Percentiles rank a stretch among this genome's conserved stretches.
These are phyloP conservation scores for Xanthostigma xanthostigma DNA, from an alignment of 2,888 invertebrate species.

Conservation along the genomic window DNA sequence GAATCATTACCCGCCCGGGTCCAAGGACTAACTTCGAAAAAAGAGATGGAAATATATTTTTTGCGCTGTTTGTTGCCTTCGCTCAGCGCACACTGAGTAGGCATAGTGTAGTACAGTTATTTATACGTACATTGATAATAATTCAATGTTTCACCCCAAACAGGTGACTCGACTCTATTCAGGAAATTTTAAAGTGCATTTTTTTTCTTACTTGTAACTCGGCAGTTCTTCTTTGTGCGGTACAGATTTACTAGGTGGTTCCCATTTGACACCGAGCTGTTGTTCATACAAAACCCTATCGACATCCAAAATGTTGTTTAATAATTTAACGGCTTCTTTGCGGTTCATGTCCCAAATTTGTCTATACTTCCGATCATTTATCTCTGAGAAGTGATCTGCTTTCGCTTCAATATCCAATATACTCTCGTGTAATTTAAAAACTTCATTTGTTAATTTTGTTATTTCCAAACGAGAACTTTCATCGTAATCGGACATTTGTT, in stretches of 20 bases:
- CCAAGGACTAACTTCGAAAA: no score
- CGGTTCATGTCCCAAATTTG: slow-evolving; percentile 46
- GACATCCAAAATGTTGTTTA: slow-evolving; percentile 37
- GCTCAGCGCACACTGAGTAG: no score
- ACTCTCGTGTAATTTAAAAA: slow-evolving; percentile 46
- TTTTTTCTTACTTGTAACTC: slow-evolving; percentile 25
- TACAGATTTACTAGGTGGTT: slow-evolving; percentile 27
- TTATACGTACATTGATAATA: no score
- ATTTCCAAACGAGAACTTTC: slow-evolving; percentile 49
- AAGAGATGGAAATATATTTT: no score
- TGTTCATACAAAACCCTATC: slow-evolving; percentile 48
- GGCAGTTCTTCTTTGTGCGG: slow-evolving; percentile 29
- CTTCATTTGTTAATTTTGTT: slow-evolving; percentile 49
- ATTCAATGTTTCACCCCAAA: no score
- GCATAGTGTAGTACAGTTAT: no score
- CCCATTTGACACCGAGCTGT: slow-evolving; percentile 42
- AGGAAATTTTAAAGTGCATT: no score
- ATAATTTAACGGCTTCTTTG: slow-evolving; percentile 30
- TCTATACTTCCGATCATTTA: slow-evolving; percentile 47
- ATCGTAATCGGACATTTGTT: slow-evolving; percentile 49
- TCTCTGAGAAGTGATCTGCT: slow-evolving; percentile 43
- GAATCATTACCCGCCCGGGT: no score
- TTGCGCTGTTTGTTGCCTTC: no score
- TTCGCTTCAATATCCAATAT: slow-evolving; percentile 58
- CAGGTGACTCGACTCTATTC: no score